Evolutionary conservation across 2,888 invertebrate species (phyloP).

Genomic region (Leptura quadrifasciata): DNA sequence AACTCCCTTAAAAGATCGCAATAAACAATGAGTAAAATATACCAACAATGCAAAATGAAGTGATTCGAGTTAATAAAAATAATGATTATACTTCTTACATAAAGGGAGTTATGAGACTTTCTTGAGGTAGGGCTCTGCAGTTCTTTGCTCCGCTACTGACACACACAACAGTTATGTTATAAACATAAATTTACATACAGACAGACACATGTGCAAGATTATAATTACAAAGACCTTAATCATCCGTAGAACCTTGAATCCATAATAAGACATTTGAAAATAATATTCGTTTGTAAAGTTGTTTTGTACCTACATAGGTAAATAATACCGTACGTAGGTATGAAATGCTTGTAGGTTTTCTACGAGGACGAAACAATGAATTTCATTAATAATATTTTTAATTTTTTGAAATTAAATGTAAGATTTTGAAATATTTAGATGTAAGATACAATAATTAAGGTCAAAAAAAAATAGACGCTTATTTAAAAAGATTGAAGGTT

Average conservation of each 20-base stretch:
- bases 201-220: neutral
- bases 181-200: slow-evolving; percentile 1
- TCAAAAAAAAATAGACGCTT: too few species aligned
- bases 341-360: neutral
- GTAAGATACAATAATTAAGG: too few species aligned
- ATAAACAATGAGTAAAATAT: too few species aligned
- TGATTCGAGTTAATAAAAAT: too few species aligned
- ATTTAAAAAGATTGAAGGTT: too few species aligned
- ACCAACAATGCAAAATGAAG: too few species aligned
- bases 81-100: too few species aligned
- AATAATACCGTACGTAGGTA: neutral
- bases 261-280: neutral
- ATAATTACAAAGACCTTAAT: neutral
- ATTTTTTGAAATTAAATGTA: neutral
- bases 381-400: neutral
- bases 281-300: neutral
- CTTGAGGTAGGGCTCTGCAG: too few species aligned
- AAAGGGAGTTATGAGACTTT: too few species aligned
- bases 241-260: slow-evolving; percentile 7
- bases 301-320: slow-evolving; percentile 3
- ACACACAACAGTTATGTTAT: neutral
- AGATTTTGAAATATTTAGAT: too few species aligned
- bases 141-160: too few species aligned
- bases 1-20: too few species aligned
- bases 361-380: neutral